Evolutionary conservation across 2,888 invertebrate genomes (phyloP), one percentile per base, ranked within the genome.

Genomic region (Cyaniris semiargus): DNA sequence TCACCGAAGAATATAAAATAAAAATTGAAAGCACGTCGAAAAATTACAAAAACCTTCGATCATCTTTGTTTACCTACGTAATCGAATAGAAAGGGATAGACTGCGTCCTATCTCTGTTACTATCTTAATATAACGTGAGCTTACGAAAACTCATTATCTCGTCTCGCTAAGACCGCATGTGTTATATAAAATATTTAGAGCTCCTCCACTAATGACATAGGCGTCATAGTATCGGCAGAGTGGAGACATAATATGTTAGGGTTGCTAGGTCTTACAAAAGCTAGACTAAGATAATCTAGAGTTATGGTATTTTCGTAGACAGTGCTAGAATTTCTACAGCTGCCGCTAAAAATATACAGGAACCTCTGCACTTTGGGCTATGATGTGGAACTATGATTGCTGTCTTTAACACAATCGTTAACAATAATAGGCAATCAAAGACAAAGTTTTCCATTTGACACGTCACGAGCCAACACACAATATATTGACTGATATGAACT

Each of bases 111-210:
- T 66, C 66, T 31, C 66, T 27, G 15, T 66, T 31, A 66, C 66
- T 66, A 66, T 31, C 66, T 66, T 66, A 66, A 66, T 66, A 66
- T 66, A 66, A 6, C 31, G 66, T 31, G 27, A 66, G 66, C 66
- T 66, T 66, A 66, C 27, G 27, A 66, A 66, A 66, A 66, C 27
- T 66, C 66, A 66, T 66, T 31, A 66, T 31, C 66, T 66, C 66
- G 66, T 66, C 66, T 66, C 66, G 66, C 27, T 66, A 27, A 66
- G 31, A 66, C 66, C 66, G 66, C 66, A 66, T 66, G 66, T 66
- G 66, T 66, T 66, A 66, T 66, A 66, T 66, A 66, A 66, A 66
- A 66, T 31, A 66, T 66, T 66, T 31, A 66, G 27, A 66, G 66
- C 66, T 13, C 66, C 66, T 66, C 27, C 66, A 18, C 66, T 66